phyloP scores from a whole-genome alignment of 2,113 vertebrate genomes.

The Hiodon alosoides region DNA sequence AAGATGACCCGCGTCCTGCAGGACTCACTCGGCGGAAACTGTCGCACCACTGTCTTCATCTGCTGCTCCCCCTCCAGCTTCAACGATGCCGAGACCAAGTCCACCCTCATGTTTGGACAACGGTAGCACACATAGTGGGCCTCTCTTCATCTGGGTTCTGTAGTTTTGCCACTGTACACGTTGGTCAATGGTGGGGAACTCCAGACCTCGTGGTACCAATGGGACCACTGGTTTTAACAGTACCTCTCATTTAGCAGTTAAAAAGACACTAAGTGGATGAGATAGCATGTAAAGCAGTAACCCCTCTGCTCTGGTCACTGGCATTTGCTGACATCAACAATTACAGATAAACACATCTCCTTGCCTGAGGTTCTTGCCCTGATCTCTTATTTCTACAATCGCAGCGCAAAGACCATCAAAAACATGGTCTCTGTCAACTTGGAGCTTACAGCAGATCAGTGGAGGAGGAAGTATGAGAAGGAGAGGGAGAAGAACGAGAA shows the following conservation, averaged over 20 bases:
- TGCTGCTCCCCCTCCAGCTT: conserved; percentile 87
- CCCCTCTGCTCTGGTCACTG: too few relatives aligned
- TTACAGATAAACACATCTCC: background rate
- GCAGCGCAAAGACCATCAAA: conserved; percentile 87
- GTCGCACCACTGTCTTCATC: conserved; percentile 87
- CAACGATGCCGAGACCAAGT: conserved; percentile 83
- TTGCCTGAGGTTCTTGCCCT: background rate
- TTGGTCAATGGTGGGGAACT: too few relatives aligned
- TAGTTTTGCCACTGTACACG: background rate
- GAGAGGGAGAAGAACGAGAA: conserved; percentile 89
- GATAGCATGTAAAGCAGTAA: background rate
- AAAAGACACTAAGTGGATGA: background rate
- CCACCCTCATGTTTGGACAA: conserved; percentile 87
- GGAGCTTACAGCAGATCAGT: conserved; percentile 88
- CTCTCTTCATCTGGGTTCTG: background rate
- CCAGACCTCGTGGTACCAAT: too few relatives aligned
- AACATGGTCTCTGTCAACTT: conserved; percentile 84
- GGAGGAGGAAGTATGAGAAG: conserved; percentile 91
- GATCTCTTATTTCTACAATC: background rate
- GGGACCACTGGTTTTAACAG: too few relatives aligned
- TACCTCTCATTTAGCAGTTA: too few relatives aligned
- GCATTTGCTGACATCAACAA: too few relatives aligned
- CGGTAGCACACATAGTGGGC: conserved; percentile 52
- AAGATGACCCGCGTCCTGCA: conserved; percentile 91
- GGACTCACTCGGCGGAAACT: conserved; percentile 86